These are phyloP conservation scores for Megalops cyprinoides DNA, from an alignment of 2,797 vertebrate species.

Conservation along the genomic window DNA sequence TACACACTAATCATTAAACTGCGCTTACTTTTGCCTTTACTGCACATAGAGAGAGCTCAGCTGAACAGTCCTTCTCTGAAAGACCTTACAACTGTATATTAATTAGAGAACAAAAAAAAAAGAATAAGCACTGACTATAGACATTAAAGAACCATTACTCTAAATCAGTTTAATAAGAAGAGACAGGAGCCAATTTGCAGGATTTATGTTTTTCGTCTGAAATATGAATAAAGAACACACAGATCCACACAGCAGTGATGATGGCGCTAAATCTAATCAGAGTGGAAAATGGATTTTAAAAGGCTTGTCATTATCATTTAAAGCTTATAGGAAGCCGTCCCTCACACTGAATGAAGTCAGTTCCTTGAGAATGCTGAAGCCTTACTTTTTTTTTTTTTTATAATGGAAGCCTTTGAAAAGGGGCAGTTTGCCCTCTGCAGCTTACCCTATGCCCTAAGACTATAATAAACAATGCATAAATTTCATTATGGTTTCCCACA, in stretches of 20 bases:
- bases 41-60: too few relatives aligned
- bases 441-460: slow-evolving; percentile 66
- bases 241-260: slow-evolving; percentile 68
- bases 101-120: background rate
- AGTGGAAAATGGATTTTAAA: slow-evolving; percentile 77
- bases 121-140: background rate
- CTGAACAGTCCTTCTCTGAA: too few relatives aligned
- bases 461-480: slow-evolving; percentile 77
- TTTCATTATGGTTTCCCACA: slow-evolving; percentile 69
- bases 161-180: slow-evolving; percentile 58
- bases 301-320: slow-evolving; percentile 72
- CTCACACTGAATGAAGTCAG: slow-evolving; percentile 75
- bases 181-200: slow-evolving; percentile 72
- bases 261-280: slow-evolving; percentile 71
- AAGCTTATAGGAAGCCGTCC: slow-evolving; percentile 66
- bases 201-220: slow-evolving; percentile 71
- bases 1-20: too few relatives aligned
- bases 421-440: slow-evolving; percentile 58
- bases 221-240: slow-evolving; percentile 74
- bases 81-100: background rate
- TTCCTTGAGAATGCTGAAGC: slow-evolving; percentile 66
- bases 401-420: slow-evolving; percentile 66
- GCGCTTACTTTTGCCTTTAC: too few relatives aligned
- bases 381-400: slow-evolving; percentile 60
- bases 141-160: slow-evolving; percentile 10